Base-by-base conservation (phyloP, 1,140 invertebrate species). In the Solenopsis invicta region DNA sequence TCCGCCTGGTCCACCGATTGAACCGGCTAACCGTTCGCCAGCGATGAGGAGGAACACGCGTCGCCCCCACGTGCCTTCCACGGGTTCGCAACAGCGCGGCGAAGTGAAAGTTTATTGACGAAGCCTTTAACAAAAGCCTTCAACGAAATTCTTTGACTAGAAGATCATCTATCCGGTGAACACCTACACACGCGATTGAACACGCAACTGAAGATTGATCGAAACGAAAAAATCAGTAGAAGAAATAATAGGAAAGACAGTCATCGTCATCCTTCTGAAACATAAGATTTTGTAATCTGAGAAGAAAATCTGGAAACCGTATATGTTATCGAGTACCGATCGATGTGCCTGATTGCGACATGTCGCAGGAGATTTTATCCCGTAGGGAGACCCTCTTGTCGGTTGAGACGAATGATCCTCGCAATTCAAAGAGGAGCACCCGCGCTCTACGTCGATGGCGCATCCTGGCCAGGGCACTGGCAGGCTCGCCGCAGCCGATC, bases 381-480 rank as follows among this genome's bases (percentile, higher is more conserved):
- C 24, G 24, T 37, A 59, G 74, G 18, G 52, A 77, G 12, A 29
- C 48, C 12, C 12, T 48, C 8, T 16, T 16, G 8, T 16, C n/a
- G 8, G 10, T 13, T 24, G 41, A 72, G 5, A 77, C 21, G 69
- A 59, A 10, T 48, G 24, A 78, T 21, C 45, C 2, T 62, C 21
- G 34, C 21, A n/a, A 56, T 8, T 50, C 69, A 0, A 90, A 85
- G 66, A 89, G 34, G 12, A 90, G 67, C 92, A 94, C 86, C 12
- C 72, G 75, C n/a, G 97, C 97, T 5, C 95, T 97, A 75, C 96
- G 96, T 88, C 96, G 97, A 90, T 98, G 97, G 97, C 96, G 96
- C 41, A 96, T 97, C 18, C 94, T 98, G 77, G 97, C 97, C 18
- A 96, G 96, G 74, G 97, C 97, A 56, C 92, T 97, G 85, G 96